These are phyloP conservation scores for Lysandra bellargus DNA, from an alignment of 2,888 invertebrate species.

Conservation along the genomic window DNA sequence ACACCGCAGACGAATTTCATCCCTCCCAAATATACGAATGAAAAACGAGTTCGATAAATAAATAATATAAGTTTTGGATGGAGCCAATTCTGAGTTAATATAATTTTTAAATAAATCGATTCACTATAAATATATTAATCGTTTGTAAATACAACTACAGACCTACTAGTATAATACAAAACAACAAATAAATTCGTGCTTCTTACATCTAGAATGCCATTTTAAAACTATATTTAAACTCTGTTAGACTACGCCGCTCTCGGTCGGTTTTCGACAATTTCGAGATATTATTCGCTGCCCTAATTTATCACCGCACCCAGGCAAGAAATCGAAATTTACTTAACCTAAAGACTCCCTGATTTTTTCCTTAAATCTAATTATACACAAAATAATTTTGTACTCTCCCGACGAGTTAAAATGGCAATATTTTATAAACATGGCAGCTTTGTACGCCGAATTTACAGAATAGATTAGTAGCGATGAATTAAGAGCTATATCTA, in stretches of 20 bases:
- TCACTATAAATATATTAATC: constrained; percentile 70
- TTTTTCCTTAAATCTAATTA: constrained; percentile 77
- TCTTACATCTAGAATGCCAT: constrained; percentile 72
- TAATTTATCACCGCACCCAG: constrained; percentile 62
- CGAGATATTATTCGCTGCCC: constrained; percentile 41
- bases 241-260: constrained; percentile 47
- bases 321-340: constrained; percentile 71
- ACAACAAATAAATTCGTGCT: constrained; percentile 80
- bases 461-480: constrained; percentile 34
- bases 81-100: constrained; percentile 56
- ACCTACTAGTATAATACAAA: constrained; percentile 69
- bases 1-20: constrained; percentile 36
- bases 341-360: constrained; percentile 77
- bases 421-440: constrained; percentile 73
- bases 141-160: constrained; percentile 62
- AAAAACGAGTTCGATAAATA: constrained; percentile 43
- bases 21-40: constrained; percentile 29
- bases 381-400: constrained; percentile 81
- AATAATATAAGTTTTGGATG: constrained; percentile 55
- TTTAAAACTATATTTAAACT: constrained; percentile 55
- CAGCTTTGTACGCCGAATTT: constrained; percentile 62
- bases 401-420: constrained; percentile 76
- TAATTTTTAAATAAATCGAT: constrained; percentile 52
- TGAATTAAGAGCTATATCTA: constrained; percentile 35
- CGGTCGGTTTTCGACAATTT: constrained; percentile 41